Evolutionary conservation across 1,140 invertebrate genomes (phyloP).

Genomic region (Ectropis grisescens): DNA sequence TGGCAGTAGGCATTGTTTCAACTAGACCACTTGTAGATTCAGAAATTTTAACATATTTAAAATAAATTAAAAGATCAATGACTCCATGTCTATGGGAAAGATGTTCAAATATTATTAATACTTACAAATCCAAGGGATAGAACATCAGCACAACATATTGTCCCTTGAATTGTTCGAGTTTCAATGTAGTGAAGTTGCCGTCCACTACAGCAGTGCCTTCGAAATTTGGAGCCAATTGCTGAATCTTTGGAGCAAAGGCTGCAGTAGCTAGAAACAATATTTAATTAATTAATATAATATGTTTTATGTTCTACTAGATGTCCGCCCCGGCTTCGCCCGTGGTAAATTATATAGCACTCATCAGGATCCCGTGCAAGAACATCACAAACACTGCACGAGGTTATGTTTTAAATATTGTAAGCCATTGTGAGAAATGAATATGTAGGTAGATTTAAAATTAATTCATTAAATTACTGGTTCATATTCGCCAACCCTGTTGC

Average conservation of each 20-base stretch:
- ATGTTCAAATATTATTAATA: constrained; percentile 9
- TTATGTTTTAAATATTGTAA: not conserved
- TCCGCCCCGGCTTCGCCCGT: no score
- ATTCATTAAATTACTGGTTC: not conserved
- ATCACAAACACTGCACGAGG: constrained; percentile 1
- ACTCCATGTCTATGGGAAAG: constrained; percentile 2
- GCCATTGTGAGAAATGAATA: not conserved
- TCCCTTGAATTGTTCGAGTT: constrained; percentile 87
- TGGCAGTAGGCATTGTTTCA: not conserved
- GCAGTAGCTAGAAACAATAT: constrained; percentile 31
- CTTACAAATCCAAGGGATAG: constrained; percentile 88
- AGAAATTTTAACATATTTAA: not conserved
- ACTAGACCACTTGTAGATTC: not conserved
- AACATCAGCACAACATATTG: constrained; percentile 96
- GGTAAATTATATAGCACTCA: no score
- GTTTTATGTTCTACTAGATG: constrained; percentile 4
- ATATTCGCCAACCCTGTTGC: no score
- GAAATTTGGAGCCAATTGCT: constrained; percentile 91
- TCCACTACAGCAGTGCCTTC: constrained; percentile 89
- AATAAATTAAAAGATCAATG: constrained; percentile 1
- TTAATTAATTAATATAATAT: not conserved
- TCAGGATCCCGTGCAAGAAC: no score
- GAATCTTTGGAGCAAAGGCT: constrained; percentile 69
- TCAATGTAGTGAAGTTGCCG: constrained; percentile 91
- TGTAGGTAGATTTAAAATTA: not conserved